Percentiles rank a stretch among this genome's conserved stretches.
Evolutionary conservation across 2,888 invertebrate genomes (phyloP).

Genomic region (Mythimna loreyi): DNA sequence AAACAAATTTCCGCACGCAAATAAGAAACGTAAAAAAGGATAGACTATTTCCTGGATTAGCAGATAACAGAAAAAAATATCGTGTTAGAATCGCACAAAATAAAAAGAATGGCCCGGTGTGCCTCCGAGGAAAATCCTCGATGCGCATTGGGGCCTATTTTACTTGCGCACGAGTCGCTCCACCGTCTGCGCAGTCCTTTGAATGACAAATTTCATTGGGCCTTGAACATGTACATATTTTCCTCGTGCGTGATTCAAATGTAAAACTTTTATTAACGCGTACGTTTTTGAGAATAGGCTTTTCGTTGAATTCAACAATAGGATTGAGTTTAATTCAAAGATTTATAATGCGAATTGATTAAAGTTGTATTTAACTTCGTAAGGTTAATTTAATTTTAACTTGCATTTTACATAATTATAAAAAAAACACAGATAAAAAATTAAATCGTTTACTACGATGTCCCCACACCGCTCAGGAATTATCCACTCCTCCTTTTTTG

Average conservation of each 20-base stretch:
- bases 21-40: no score
- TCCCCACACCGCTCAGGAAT: no score
- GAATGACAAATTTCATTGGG: conserved; percentile 89
- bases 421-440: no score
- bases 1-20: no score
- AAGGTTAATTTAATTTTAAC: no score
- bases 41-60: no score
- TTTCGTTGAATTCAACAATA: conserved; percentile 39
- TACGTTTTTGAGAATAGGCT: conserved; percentile 47
- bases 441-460: no score
- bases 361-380: background rate
- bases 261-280: conserved; percentile 52
- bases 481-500: no score
- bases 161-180: conserved; percentile 77
- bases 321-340: conserved; percentile 17
- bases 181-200: conserved; percentile 72
- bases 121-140: conserved; percentile 83
- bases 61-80: background rate
- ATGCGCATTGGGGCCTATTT: conserved; percentile 69
- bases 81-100: background rate
- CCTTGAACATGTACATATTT: conserved; percentile 86
- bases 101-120: conserved; percentile 72
- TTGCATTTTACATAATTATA: no score
- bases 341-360: conserved; percentile 15
- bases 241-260: conserved; percentile 89